These are phyloP conservation scores for Agonopterix heracliana DNA, from an alignment of 2,888 invertebrate genomes.

Conservation along the genomic window DNA sequence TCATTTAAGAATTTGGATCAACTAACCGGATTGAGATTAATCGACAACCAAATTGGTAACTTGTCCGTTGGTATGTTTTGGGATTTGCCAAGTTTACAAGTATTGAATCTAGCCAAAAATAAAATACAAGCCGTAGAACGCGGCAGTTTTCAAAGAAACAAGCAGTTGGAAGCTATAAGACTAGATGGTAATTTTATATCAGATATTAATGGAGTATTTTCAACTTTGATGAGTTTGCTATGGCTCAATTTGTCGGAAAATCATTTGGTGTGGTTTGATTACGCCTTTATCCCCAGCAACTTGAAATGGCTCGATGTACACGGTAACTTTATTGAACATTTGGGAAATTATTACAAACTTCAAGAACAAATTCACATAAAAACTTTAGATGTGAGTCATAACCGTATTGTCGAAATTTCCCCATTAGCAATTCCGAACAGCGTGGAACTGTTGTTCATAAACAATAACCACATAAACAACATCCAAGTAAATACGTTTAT, in stretches of 20 bases:
- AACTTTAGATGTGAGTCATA: constrained; percentile 92
- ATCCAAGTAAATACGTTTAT: constrained; percentile 91
- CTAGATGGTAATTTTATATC: constrained; percentile 91
- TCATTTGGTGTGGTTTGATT: constrained; percentile 94
- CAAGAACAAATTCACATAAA: constrained; percentile 87
- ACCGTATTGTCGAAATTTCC: constrained; percentile 87
- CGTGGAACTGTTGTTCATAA: constrained; percentile 90
- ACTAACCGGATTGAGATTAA: constrained; percentile 89
- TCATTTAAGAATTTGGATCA: constrained; percentile 91
- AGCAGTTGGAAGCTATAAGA: constrained; percentile 89
- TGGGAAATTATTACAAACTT: constrained; percentile 91
- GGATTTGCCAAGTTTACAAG: constrained; percentile 88
- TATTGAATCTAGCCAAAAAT: constrained; percentile 92
- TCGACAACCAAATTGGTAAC: constrained; percentile 92
- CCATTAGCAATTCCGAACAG: constrained; percentile 91
- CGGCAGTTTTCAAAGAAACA: constrained; percentile 88
- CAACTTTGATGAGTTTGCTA: constrained; percentile 85
- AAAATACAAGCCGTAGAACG: constrained; percentile 89
- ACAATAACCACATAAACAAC: constrained; percentile 89
- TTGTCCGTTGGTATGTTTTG: constrained; percentile 89
- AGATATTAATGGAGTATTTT: constrained; percentile 92
- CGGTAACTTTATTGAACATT: constrained; percentile 89
- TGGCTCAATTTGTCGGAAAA: constrained; percentile 94
- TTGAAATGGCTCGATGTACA: constrained; percentile 94
- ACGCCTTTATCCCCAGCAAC: constrained; percentile 91